Base-by-base conservation (phyloP, 2,888 invertebrate genomes). In the Apamea epomidion region DNA sequence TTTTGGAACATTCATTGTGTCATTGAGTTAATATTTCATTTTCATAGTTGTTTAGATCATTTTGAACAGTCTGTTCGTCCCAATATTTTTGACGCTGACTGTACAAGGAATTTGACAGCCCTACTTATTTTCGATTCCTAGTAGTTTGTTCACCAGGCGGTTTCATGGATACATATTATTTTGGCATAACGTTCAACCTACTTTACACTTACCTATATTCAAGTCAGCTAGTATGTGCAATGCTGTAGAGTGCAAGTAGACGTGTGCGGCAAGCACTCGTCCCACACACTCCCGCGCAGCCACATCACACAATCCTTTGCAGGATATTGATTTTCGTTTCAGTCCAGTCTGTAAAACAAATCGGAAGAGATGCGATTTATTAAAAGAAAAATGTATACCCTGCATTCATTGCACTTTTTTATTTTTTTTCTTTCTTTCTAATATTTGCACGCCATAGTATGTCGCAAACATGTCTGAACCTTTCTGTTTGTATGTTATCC, bases 191-290 rank as follows among this genome's bases (percentile, higher is more conserved):
- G 37, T 58, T n/a, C 12, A 37, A 65, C 45, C 18, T 42, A 42
- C 12, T 25, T 25, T 18, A 21, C n/a, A 83, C 85, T 75, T 74
- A 95, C 95, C 92, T 76, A 91, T 91, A 78, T 91, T 88, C 8
- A 93, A 83, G 10, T 95, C 94, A 0, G 94, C 94, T 16, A 95
- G 83, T 48, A 91, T 87, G 64, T 92, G 92, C 18, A 95, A 83
- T 0, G 92, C 94, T 6, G 89, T 82, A 0, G 93, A 86, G 82
- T 94, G 93, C 12, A 95, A 85, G 65, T 93, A 91, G 0, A 90
- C 89, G 68, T 95, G 95, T 0, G 92, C 91, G 1, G 84, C 78
- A 14, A 95, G 84, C 25, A 95, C 72, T 0, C 48, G 78, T 1
- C 93, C 91, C 68, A 95, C 69, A n/a, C 86, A 88, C 25, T 88